Conservation (phyloP, 2,797 vertebrate species). For the Nannoperca australis region DNA sequence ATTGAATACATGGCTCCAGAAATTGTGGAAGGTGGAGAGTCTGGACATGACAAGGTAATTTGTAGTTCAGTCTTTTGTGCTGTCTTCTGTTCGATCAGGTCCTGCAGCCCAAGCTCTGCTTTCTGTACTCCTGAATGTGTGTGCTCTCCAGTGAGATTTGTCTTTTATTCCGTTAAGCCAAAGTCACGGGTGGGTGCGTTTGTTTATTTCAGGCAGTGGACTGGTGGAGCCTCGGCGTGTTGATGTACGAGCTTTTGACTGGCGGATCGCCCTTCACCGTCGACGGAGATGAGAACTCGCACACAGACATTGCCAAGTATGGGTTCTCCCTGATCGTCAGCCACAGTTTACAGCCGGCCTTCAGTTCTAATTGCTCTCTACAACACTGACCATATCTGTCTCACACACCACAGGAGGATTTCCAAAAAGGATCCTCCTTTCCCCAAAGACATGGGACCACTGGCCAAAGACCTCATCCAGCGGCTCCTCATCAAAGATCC, state of each 20-base stretch:
- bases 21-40: slow-evolving; percentile 95
- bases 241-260: slow-evolving; percentile 97
- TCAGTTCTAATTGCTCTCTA: not conserved
- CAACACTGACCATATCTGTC: slow-evolving; percentile 45
- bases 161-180: slow-evolving; percentile 28
- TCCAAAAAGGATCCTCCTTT: slow-evolving; percentile 97
- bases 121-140: not conserved
- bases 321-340: slow-evolving; percentile 41
- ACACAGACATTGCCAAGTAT: slow-evolving; percentile 98
- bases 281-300: slow-evolving; percentile 96
- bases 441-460: slow-evolving; percentile 92
- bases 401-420: slow-evolving; percentile 90
- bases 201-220: slow-evolving; percentile 91
- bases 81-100: slow-evolving; percentile 12
- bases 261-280: slow-evolving; percentile 98
- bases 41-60: slow-evolving; percentile 96
- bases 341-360: not conserved
- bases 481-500: slow-evolving; percentile 94
- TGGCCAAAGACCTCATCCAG: slow-evolving; percentile 96
- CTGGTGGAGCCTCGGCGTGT: slow-evolving; percentile 99
- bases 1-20: slow-evolving; percentile 99
- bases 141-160: slow-evolving; percentile 24
- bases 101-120: not conserved
- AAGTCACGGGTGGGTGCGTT: slow-evolving; percentile 38
- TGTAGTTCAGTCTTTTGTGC: slow-evolving; percentile 21